Evolutionary conservation across 2,888 invertebrate genomes (phyloP).

Genomic region (Parnassius smintheus): DNA sequence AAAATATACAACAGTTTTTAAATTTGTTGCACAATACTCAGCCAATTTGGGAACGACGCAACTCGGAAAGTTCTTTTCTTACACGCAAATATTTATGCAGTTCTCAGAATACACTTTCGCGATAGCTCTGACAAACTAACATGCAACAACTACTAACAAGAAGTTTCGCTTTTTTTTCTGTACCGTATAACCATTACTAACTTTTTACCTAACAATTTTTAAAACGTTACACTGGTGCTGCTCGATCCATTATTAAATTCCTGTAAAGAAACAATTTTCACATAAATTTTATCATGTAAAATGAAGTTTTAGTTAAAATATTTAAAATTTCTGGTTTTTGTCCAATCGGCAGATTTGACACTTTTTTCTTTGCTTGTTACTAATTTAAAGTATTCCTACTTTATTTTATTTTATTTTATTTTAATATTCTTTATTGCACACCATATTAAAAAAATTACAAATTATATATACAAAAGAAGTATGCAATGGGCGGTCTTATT

Average conservation of each 20-base stretch:
- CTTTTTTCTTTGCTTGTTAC: no score
- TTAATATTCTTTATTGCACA: no score
- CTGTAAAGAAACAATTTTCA: no score
- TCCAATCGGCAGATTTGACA: no score
- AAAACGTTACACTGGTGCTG: neutral
- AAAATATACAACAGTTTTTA: constrained; percentile 10
- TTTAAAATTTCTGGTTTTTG: no score
- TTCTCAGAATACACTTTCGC: constrained; percentile 45
- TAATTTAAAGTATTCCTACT: no score
- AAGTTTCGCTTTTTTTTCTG: constrained; percentile 31
- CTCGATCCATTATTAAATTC: no score
- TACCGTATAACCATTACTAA: constrained; percentile 15
- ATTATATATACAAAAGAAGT: no score
- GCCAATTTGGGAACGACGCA: constrained; percentile 38
- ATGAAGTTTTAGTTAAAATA: neutral
- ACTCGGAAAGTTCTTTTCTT: constrained; percentile 37
- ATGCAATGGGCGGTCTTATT: no score
- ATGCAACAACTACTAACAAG: constrained; percentile 42
- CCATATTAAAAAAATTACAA: no score
- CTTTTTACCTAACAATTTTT: constrained; percentile 5
- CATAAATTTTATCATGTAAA: neutral
- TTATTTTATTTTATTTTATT: no score
- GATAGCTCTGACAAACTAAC: constrained; percentile 44
- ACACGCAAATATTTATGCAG: constrained; percentile 46
- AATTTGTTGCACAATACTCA: constrained; percentile 31